Evolutionary conservation across 2,113 vertebrate genomes (phyloP).

Genomic region (Scartelaos histophorus): DNA sequence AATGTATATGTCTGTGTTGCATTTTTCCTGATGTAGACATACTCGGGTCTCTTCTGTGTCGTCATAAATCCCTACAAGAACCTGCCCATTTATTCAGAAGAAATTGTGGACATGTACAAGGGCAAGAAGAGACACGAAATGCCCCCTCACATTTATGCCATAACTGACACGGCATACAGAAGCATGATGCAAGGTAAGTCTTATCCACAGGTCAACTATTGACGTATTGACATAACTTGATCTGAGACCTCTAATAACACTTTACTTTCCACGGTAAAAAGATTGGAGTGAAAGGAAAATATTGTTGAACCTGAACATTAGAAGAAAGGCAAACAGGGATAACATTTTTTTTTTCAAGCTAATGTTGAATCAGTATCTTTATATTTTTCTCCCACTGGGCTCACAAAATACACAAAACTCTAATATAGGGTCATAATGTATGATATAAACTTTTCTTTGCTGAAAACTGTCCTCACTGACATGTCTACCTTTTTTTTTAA

Average conservation of each 20-base stretch:
- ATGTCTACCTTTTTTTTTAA: too few relatives aligned
- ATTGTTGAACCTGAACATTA: not conserved
- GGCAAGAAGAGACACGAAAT: slow-evolving; percentile 99
- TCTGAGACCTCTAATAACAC: not conserved
- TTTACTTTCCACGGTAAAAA: not conserved
- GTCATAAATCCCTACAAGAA: slow-evolving; percentile 99
- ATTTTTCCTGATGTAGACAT: slow-evolving; percentile 79
- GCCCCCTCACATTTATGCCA: slow-evolving; percentile 98
- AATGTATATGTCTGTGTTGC: not conserved
- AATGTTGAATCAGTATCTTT: not conserved
- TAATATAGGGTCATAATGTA: not conserved
- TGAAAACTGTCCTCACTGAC: not conserved
- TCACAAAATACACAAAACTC: slow-evolving; percentile 2
- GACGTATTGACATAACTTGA: not conserved
- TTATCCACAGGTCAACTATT: not conserved
- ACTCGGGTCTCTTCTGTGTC: slow-evolving; percentile 97
- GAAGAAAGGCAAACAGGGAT: not conserved
- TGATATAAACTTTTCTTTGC: not conserved
- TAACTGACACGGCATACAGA: slow-evolving; percentile 96
- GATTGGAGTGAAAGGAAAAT: not conserved
- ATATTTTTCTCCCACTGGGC: slow-evolving; percentile 12
- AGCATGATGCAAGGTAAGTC: slow-evolving; percentile 99
- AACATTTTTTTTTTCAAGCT: not conserved
- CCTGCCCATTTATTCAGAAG: slow-evolving; percentile 97
- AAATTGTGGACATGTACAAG: slow-evolving; percentile 99